Evolutionary conservation across 2,888 invertebrate species (phyloP).

Genomic region (Zele albiditarsus): DNA sequence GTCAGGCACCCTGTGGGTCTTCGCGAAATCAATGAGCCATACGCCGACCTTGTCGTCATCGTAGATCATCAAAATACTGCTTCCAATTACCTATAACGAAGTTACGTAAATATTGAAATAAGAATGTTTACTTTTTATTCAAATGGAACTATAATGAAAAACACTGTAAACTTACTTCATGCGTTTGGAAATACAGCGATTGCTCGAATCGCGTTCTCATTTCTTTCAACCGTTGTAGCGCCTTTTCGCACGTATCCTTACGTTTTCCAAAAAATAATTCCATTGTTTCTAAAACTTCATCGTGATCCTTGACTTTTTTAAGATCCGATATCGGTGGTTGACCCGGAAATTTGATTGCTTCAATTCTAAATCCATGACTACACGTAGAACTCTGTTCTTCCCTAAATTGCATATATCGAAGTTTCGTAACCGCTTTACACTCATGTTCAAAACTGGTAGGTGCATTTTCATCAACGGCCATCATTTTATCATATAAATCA

Average conservation of each 20-base stretch:
- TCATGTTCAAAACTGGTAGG: slow-evolving; percentile 90
- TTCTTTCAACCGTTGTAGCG: slow-evolving; percentile 83
- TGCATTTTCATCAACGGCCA: slow-evolving; percentile 89
- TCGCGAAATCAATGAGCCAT: slow-evolving; percentile 98
- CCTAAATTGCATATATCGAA: slow-evolving; percentile 97
- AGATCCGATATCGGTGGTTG: slow-evolving; percentile 89
- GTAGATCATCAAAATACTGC: slow-evolving; percentile 94
- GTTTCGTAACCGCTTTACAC: slow-evolving; percentile 90
- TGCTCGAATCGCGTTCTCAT: slow-evolving; percentile 87
- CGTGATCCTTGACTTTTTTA: slow-evolving; percentile 87
- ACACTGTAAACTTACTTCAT: slow-evolving; percentile 79
- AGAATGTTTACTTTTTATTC: slow-evolving; percentile 22
- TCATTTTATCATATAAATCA: slow-evolving; percentile 97
- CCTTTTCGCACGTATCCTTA: slow-evolving; percentile 79
- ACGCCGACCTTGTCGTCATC: slow-evolving; percentile 91
- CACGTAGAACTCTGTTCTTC: slow-evolving; percentile 95
- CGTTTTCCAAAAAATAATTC: slow-evolving; percentile 82
- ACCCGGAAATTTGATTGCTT: slow-evolving; percentile 92
- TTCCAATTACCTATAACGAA: slow-evolving; percentile 82
- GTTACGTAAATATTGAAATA: neutral
- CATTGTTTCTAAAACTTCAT: slow-evolving; percentile 84
- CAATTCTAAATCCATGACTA: slow-evolving; percentile 94
- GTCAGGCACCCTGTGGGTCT: slow-evolving; percentile 85
- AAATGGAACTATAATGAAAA: neutral
- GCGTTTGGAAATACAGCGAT: slow-evolving; percentile 87